Base-by-base conservation (phyloP, 1,140 invertebrate genomes). In the Augochlora pura region DNA sequence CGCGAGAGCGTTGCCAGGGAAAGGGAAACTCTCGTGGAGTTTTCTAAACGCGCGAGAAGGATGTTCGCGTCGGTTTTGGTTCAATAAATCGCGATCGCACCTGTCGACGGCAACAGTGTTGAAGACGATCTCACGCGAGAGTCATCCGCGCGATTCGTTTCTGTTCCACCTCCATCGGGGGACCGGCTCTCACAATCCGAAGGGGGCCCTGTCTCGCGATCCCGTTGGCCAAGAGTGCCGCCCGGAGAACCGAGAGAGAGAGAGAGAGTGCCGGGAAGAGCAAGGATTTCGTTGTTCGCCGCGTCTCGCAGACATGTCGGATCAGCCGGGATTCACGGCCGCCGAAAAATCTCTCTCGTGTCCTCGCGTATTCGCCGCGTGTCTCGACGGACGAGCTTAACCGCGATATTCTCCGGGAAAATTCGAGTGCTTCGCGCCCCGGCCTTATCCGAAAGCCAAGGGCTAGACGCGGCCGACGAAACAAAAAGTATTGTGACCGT, bases 221-320 rank as follows among this genome's bases (percentile, higher is more conserved):
- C 70, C 59, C 65, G 21, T n/a, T 57, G 54, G 54, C 70, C n/a
- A 12, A 7, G 60, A 25, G 71, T 77, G 78, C 57, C 79, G 14
- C 32, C 32, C 32, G 32, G 1, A 32, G 32, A 32, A 32, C 32
- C 32, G 32, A 32, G 32, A 14, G 42, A 46, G 42, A 46, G 42
- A 1, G 32, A 32, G 32, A 14, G 42, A 46, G 42, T 12, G 42
- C 42, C 42, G 9, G 14, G 42, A n/a, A 46, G 62, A 23, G 23
- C 54, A 71, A 69, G 57, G 62, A 78, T 69, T 78, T 82, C 80
- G 82, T 77, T 75, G 72, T 67, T 78, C 79, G 83, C 68, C 68
- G 75, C 62, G 69, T 72, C 69, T 70, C 16, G 39, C 57, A 66
- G 83, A 77, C 78, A 81, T 82, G 83, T 67, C 70, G 79, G 42